phyloP scores from a whole-genome alignment of 2,888 invertebrate species.

The Philereme vetulata region DNA sequence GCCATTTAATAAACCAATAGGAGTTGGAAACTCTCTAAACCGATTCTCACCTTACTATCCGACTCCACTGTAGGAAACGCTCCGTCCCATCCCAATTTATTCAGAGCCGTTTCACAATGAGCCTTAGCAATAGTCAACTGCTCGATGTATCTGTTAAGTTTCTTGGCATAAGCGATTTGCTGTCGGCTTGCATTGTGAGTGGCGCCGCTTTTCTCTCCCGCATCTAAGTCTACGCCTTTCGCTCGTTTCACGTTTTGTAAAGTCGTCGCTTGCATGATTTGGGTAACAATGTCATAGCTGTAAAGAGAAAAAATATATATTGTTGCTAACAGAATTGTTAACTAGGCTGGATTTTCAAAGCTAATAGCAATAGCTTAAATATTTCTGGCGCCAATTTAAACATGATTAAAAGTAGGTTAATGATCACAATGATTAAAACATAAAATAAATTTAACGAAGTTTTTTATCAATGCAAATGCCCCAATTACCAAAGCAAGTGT shows the following conservation, averaged over 20 bases:
- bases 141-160: conserved; percentile 92
- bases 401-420: too few relatives aligned
- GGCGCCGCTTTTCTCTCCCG: conserved; percentile 76
- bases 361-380: too few relatives aligned
- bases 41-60: conserved; percentile 62
- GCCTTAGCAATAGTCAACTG: conserved; percentile 92
- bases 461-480: conserved; percentile 21
- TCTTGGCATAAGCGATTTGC: conserved; percentile 91
- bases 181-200: conserved; percentile 87
- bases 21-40: not conserved
- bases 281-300: conserved; percentile 94
- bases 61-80: conserved; percentile 84
- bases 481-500: conserved; percentile 39
- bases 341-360: too few relatives aligned
- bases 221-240: conserved; percentile 89
- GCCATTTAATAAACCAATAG: not conserved
- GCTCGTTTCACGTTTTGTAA: conserved; percentile 94
- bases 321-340: too few relatives aligned
- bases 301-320: conserved; percentile 19
- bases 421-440: too few relatives aligned
- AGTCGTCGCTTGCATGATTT: conserved; percentile 97
- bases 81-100: conserved; percentile 90
- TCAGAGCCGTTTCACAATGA: conserved; percentile 90
- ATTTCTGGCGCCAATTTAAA: too few relatives aligned
- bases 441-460: too few relatives aligned